Conservation (phyloP, 1,140 invertebrate genomes). For the Drosophila parvula region DNA sequence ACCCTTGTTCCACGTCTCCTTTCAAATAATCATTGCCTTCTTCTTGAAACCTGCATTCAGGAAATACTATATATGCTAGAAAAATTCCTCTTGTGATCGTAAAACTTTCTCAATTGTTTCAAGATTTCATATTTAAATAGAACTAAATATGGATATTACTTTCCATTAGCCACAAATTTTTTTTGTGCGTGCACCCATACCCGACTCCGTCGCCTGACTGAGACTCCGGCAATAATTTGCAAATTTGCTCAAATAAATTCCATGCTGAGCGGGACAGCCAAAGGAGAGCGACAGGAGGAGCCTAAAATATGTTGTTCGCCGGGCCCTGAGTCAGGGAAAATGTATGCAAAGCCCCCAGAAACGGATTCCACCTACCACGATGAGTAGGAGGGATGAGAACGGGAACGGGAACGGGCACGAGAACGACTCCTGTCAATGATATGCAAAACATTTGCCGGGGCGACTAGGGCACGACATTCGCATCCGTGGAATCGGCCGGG, state of each 20-base stretch:
- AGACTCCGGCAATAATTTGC: conserved; percentile 71
- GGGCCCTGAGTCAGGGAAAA: conserved; percentile 57
- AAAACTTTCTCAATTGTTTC: background rate
- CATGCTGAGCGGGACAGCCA: conserved; percentile 60
- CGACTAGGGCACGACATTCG: conserved; percentile 29
- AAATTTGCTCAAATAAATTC: conserved; percentile 82
- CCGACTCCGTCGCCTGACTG: conserved; percentile 25
- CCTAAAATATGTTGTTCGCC: conserved; percentile 69
- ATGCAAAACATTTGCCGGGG: conserved; percentile 69
- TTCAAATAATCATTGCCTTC: background rate
- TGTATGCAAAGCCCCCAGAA: conserved; percentile 71
- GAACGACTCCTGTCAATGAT: conserved; percentile 54
- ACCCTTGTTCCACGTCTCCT: no score
- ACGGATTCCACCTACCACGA: conserved; percentile 32
- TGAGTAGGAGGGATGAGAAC: background rate
- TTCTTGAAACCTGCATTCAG: background rate
- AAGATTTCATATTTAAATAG: background rate
- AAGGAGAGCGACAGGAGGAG: conserved; percentile 16
- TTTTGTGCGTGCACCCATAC: conserved; percentile 11
- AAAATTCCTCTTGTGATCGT: background rate
- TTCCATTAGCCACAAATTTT: background rate
- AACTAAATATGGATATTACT: background rate
- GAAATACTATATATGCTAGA: background rate
- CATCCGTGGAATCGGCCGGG: background rate
- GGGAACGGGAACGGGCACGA: background rate